Conservation (phyloP, 2,888 invertebrate genomes). For the Acronicta aceris region DNA sequence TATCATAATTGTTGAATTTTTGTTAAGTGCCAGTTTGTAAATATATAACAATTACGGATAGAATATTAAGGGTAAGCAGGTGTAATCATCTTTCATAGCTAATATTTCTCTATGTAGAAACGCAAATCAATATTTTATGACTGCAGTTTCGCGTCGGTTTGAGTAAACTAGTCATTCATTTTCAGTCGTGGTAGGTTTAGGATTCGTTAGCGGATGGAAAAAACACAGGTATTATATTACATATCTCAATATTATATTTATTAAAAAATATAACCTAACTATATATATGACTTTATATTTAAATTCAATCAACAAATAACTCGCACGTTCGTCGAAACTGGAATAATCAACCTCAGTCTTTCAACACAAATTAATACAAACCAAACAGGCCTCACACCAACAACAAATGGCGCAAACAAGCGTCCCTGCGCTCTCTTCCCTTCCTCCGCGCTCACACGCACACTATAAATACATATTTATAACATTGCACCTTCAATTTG, state of each 20-base stretch:
- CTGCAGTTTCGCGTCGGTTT: slow-evolving; percentile 9
- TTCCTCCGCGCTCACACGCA: slow-evolving; percentile 46
- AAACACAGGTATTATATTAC: slow-evolving; percentile 82
- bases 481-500: slow-evolving; percentile 87
- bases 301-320: slow-evolving; percentile 89
- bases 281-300: slow-evolving; percentile 89
- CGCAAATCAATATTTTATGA: not conserved
- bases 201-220: slow-evolving; percentile 7
- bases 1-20: slow-evolving; percentile 10
- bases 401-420: slow-evolving; percentile 73
- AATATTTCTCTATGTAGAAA: too few species aligned
- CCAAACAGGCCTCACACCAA: slow-evolving; percentile 75
- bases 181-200: slow-evolving; percentile 1
- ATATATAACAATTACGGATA: slow-evolving; percentile 20
- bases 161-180: slow-evolving; percentile 61
- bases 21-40: slow-evolving; percentile 51
- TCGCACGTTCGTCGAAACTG: slow-evolving; percentile 87
- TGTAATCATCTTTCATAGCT: not conserved
- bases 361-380: slow-evolving; percentile 85
- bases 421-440: slow-evolving; percentile 44
- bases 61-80: slow-evolving; percentile 44
- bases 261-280: slow-evolving; percentile 90
- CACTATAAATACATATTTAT: slow-evolving; percentile 76
- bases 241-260: slow-evolving; percentile 90
- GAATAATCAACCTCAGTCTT: slow-evolving; percentile 89